Evolutionary conservation across 2,888 invertebrate species (phyloP), one percentile per base, ranked within the genome.

Genomic region (Linnaemya tessellans): DNA sequence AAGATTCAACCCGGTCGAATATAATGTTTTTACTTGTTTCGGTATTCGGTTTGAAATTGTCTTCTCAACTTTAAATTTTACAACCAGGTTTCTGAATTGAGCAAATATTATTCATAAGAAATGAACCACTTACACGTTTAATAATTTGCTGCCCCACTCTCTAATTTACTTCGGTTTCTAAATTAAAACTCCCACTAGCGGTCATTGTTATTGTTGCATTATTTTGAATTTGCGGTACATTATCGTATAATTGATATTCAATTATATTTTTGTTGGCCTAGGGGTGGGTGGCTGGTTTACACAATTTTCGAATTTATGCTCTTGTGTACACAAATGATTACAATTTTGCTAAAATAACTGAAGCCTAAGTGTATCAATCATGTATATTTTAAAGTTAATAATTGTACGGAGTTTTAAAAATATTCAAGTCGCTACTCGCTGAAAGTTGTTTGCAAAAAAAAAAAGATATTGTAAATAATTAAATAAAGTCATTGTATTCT

Each of bases 301-400:
- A 18, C 38, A 18, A 70, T 62, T 70, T 79, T 79, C 10, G 3
- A 79, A 79, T 41, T 62, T 70, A 25, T 56, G 20, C 15, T 46
- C 38, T 56, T 65, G 54, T 46, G 7, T 41, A 43, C 56, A 65
- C 20, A 13, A 51, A 77, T 67, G 46, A 58, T 77, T 49, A 41
- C 62, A 54, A 62, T 70, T 70, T 70, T 25, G 58, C 62, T 77
- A 41, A 79, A 62, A 62, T 79, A 41, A 62, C 9, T 60, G 25
- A 41, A 56, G 62, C n/a, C 35, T 49, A 18, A 51, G 10, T 49
- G 1, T 49, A 60, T 70, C 18, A 62, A 51, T 70, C 41, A 20
- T 67, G n/a, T 49, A 41, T 25, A 60, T 41, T 41, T 71, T 43
- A 38, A 58, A 35, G 60, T 62, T 64, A 35, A 35, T 35, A 8